phyloP scores from a whole-genome alignment of 1,140 invertebrate species.

The Littorina saxatilis region DNA sequence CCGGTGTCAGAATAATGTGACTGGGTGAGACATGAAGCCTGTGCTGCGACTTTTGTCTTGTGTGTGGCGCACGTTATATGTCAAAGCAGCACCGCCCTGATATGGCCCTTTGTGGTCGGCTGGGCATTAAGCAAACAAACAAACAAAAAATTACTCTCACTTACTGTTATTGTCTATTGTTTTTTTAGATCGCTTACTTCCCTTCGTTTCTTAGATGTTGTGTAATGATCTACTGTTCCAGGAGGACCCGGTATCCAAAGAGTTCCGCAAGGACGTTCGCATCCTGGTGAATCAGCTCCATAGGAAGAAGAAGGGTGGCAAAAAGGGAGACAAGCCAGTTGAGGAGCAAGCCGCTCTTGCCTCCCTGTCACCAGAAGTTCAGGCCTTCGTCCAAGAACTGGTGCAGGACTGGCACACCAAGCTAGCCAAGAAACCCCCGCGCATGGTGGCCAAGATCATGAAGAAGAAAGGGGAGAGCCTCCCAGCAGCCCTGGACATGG shows the following conservation, averaged over 20 bases:
- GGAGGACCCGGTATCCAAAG: not conserved
- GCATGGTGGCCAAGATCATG: not conserved
- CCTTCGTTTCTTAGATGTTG: too few relatives aligned
- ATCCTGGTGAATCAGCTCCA: constrained; percentile 11
- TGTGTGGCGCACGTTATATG: too few relatives aligned
- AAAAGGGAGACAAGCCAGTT: not conserved
- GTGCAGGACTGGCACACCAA: constrained; percentile 18
- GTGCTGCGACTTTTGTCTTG: too few relatives aligned
- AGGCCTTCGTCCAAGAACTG: not conserved
- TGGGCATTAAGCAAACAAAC: too few relatives aligned
- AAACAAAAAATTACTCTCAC: too few relatives aligned
- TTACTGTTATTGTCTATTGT: too few relatives aligned
- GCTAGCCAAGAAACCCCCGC: not conserved
- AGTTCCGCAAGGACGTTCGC: not conserved
- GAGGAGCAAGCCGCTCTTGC: not conserved
- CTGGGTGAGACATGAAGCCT: too few relatives aligned
- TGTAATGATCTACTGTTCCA: too few relatives aligned
- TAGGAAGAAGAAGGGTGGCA: not conserved
- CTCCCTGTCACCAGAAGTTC: not conserved
- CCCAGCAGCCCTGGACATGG: not conserved
- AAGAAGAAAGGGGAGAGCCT: not conserved
- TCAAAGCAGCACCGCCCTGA: too few relatives aligned
- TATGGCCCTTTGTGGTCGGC: too few relatives aligned
- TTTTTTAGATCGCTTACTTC: too few relatives aligned
- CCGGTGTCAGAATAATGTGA: too few relatives aligned